phyloP scores from a whole-genome alignment of 2,797 vertebrate genomes.

The Furcifer pardalis region DNA sequence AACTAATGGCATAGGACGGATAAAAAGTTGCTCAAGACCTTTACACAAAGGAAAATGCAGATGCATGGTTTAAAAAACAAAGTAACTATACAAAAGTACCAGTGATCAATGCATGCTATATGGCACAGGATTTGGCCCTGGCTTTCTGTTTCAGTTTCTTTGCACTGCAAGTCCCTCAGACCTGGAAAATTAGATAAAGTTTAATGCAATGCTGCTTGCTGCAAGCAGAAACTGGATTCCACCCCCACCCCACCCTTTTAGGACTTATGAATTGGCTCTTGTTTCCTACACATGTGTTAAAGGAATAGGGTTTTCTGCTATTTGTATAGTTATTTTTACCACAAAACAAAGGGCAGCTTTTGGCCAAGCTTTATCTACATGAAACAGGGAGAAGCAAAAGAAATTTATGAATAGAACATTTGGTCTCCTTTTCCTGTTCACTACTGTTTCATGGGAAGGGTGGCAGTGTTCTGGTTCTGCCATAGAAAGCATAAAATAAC shows the following conservation, averaged over 20 bases:
- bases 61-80: background rate
- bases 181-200: background rate
- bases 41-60: background rate
- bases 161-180: slow-evolving; percentile 12
- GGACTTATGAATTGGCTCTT: background rate
- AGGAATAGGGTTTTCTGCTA: background rate
- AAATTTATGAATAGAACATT: background rate
- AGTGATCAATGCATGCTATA: background rate
- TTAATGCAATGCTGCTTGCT: slow-evolving; percentile 1
- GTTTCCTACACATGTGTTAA: background rate
- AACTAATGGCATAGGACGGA: no score
- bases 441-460: background rate
- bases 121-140: background rate
- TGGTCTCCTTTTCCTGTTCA: background rate
- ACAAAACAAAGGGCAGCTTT: background rate
- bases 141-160: slow-evolving; percentile 1
- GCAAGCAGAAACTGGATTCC: background rate
- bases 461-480: background rate
- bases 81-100: background rate
- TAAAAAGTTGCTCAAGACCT: no score
- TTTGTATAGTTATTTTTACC: background rate
- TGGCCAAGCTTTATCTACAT: background rate
- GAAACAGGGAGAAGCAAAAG: background rate
- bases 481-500: background rate
- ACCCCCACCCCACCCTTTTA: no score